Conservation (phyloP, 2,113 vertebrate genomes). For the Periophthalmus modestus region DNA sequence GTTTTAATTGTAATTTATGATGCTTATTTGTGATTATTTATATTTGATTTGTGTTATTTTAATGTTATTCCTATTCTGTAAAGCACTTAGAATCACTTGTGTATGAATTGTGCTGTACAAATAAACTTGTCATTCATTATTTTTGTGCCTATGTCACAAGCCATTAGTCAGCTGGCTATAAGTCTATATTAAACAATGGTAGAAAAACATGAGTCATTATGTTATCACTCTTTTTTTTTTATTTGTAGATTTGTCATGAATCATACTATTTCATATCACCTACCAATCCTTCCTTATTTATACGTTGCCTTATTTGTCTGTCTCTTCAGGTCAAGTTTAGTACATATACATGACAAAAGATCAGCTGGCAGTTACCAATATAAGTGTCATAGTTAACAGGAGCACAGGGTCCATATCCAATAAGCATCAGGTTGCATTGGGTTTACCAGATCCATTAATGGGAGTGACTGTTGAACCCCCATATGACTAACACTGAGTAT, state of each 20-base stretch:
- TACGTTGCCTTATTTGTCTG: not conserved
- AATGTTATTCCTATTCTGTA: too few species aligned
- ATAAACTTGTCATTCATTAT: not conserved
- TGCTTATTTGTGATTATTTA: too few species aligned
- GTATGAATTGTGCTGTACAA: too few species aligned
- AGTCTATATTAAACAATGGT: not conserved
- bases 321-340: not conserved
- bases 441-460: not conserved
- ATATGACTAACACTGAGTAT: not conserved
- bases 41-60: too few species aligned
- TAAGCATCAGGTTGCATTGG: not conserved
- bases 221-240: not conserved
- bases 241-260: not conserved
- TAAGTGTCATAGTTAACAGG: conserved; percentile 5
- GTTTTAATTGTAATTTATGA: too few species aligned
- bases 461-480: not conserved
- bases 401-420: not conserved
- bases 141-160: not conserved
- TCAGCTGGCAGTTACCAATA: conserved; percentile 2
- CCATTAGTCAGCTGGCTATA: not conserved
- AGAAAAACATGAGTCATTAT: not conserved
- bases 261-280: not conserved
- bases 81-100: too few species aligned
- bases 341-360: not conserved
- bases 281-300: not conserved